These are phyloP conservation scores for Columba guinea DNA, from an alignment of 2,797 vertebrate species.

Conservation along the genomic window DNA sequence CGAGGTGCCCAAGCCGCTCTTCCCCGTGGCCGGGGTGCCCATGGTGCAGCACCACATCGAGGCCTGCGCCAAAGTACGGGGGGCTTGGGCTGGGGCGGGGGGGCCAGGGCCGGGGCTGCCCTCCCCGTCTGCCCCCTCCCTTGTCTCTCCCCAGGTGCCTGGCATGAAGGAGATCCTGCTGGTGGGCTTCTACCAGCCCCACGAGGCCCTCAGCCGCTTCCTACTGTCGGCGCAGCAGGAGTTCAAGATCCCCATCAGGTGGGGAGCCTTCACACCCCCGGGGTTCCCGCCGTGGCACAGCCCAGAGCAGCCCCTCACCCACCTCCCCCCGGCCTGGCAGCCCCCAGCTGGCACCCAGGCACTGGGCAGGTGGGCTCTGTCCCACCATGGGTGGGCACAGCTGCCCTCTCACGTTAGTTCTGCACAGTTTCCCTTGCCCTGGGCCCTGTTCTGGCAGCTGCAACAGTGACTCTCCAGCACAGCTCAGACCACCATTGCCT, in stretches of 20 bases:
- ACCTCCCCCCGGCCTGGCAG: not conserved
- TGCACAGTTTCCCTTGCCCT: not conserved
- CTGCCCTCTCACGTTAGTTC: rapidly evolving
- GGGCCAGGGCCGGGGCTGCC: rapidly evolving
- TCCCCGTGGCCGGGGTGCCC: constrained; percentile 95
- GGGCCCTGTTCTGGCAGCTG: not conserved
- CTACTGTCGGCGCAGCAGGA: constrained; percentile 89
- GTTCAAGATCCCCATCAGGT: constrained; percentile 94
- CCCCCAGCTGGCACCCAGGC: rapidly evolving
- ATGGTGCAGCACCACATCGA: constrained; percentile 99
- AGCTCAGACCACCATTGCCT: not conserved
- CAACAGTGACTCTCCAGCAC: not conserved
- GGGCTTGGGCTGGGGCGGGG: rapidly evolving
- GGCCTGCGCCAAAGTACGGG: constrained; percentile 90
- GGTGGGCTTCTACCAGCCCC: constrained; percentile 96
- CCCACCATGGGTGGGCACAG: not conserved
- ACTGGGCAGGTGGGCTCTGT: too few relatives aligned
- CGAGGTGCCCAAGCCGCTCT: constrained; percentile 96
- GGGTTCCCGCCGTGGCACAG: not conserved
- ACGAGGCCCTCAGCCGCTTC: constrained; percentile 92
- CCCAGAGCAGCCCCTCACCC: not conserved
- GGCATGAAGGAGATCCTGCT: constrained; percentile 96
- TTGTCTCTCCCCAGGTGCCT: constrained; percentile 78
- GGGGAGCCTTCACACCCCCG: not conserved
- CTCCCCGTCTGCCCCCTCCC: too few relatives aligned